Percentiles rank a stretch among this genome's conserved stretches.
Conservation (phyloP, 2,113 vertebrate species). For the Brachyhypopomus occidentalis region DNA sequence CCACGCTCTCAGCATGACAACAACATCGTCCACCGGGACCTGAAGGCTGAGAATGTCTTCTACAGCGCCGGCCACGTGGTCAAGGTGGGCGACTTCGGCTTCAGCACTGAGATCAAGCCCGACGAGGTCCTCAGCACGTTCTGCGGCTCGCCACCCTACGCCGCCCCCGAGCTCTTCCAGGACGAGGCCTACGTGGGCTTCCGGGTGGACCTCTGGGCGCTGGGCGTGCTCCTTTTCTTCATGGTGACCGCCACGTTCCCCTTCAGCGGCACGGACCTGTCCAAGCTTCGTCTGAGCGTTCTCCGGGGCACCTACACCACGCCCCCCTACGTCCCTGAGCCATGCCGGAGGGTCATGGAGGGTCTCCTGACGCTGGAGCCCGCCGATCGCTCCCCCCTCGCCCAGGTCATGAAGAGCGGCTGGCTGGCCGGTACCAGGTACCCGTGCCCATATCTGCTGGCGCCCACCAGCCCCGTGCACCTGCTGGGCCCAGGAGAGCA, state of each 20-base stretch:
- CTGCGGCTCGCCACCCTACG: constrained; percentile 76
- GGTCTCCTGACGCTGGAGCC: constrained; percentile 66
- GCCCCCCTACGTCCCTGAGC: constrained; percentile 61
- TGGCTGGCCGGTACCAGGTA: constrained; percentile 70
- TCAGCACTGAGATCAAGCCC: constrained; percentile 65
- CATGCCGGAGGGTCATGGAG: constrained; percentile 68
- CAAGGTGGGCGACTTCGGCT: constrained; percentile 79
- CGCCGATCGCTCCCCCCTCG: constrained; percentile 57
- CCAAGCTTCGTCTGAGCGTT: constrained; percentile 64
- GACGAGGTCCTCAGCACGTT: constrained; percentile 66
- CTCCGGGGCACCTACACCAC: constrained; percentile 69
- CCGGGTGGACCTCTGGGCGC: constrained; percentile 70
- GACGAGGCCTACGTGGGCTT: constrained; percentile 66
- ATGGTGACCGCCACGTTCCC: constrained; percentile 73
- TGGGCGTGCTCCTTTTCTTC: constrained; percentile 77
- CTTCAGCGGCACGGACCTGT: constrained; percentile 67
- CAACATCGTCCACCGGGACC: constrained; percentile 75
- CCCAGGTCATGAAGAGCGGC: constrained; percentile 59
- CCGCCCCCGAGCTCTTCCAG: constrained; percentile 74
- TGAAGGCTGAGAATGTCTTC: constrained; percentile 78
- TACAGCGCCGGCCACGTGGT: constrained; percentile 72
- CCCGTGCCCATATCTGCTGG: constrained; percentile 54
- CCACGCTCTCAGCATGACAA: constrained; percentile 70
- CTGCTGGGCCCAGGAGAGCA: constrained; percentile 53
- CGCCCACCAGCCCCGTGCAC: constrained; percentile 56